phyloP scores from a whole-genome alignment of 2,888 invertebrate species.

The Drosophila hamatofila region DNA sequence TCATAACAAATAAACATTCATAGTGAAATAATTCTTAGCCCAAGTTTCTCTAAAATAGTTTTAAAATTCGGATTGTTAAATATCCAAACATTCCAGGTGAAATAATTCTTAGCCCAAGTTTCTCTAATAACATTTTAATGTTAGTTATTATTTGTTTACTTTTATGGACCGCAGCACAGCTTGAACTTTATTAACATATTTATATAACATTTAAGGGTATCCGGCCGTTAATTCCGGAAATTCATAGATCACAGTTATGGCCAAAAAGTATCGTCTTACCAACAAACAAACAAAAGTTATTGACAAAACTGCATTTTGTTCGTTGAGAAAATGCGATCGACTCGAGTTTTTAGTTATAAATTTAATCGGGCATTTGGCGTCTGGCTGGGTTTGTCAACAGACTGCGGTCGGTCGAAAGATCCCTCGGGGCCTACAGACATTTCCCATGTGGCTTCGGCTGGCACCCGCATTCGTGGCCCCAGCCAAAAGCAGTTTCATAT shows the following conservation, averaged over 20 bases:
- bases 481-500: constrained; percentile 44
- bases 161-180: constrained; percentile 2
- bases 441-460: constrained; percentile 52
- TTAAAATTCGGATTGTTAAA: no score
- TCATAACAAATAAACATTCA: no score
- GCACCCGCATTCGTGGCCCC: constrained; percentile 38
- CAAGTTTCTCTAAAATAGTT: neutral
- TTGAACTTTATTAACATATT: constrained; percentile 5
- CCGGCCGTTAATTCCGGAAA: neutral
- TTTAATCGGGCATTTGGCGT: constrained; percentile 36
- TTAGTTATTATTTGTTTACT: neutral
- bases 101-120: neutral
- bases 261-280: constrained; percentile 47
- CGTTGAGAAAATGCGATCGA: constrained; percentile 17
- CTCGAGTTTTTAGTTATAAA: constrained; percentile 41
- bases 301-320: constrained; percentile 56
- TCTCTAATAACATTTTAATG: neutral
- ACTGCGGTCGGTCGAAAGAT: neutral
- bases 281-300: neutral
- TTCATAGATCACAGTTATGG: constrained; percentile 22
- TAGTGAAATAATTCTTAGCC: no score
- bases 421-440: constrained; percentile 29
- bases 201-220: neutral
- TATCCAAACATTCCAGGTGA: neutral
- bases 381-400: constrained; percentile 22